Evolutionary conservation across 2,888 invertebrate genomes (phyloP), one percentile per base, ranked within the genome.

Genomic region (Leptopilina syphax): DNA sequence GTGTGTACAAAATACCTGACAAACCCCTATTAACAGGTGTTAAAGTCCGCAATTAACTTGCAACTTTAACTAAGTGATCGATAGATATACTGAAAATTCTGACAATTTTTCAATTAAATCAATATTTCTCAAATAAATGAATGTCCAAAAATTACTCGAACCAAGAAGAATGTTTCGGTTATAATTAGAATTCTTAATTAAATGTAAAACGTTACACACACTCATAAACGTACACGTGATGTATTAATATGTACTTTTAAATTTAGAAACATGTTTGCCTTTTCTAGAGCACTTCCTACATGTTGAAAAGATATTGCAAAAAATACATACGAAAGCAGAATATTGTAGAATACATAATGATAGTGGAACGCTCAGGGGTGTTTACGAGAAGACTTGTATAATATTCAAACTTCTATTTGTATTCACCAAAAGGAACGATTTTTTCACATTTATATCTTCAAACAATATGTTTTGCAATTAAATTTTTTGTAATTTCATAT

Each of bases 1-100:
- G 83, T 84, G 84, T 84, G 83, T 85, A 86, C 87, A 87, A 89
- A 89, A 89, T 88, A 87, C 88, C 88, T 88, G 88, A 89, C 89
- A 88, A 85, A 84, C 84, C 86, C 86, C 89, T 85, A 89, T 89
- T 89, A 89, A 88, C 88, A 89, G 87, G 89, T 88, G 88, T 88
- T 89, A 82, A 85, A 86, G 85, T 86, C 83, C 83, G 86, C 89
- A 90, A 90, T 90, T 90, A 90, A 88, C 88, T 85, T 82, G 85
- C 81, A 87, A 87, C 86, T 83, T 84, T 83, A 76, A 77, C 12
- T 65, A 57, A 44, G 18, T 60, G 65, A 77, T 47, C 47, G 41
- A 77, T 57, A 57, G 44, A 65, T 76, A 44, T 5, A 41, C 41
- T 18, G 18, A 27, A 24, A 54, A 73, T 44, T 73, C 12, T 44